Evolutionary conservation across 23 tunicate species (phyloP), one percentile per base, ranked within the genome.

Genomic region (Halocynthia aurantium): DNA sequence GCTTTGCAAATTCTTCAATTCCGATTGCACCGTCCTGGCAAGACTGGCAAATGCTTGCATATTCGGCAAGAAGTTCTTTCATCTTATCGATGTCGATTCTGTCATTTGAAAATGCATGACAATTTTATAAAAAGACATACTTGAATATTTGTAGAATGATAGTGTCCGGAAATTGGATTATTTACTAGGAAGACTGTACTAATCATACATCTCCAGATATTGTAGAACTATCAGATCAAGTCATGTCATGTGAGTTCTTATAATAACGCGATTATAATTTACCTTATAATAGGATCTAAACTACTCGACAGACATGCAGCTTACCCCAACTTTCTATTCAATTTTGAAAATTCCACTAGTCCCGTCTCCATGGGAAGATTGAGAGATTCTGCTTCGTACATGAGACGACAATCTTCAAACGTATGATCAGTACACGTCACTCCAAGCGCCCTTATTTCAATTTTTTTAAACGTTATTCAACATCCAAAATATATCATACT

Each of bases 311-410:
- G 44, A 31, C 72, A n/a, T 11, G 1, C 72, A 11, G 53, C 21
- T 74, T 44, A 74, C 78, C 83, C 88, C 6, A 92, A 61, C 56
- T 86, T 92, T 18, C 74, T 63, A 70, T 84, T 82, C n/a, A 92
- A 17, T 40, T 92, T 86, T 5, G 88, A 71, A 82, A 92, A 92
- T 54, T 86, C 98, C 67, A 92, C 74, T 5, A 86, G 80, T 40
- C 92, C 98, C 22, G 88, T 56, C 60, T 86, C 92, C 85, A 82
- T 79, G 49, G 98, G 98, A 15, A 92, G 72, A 58, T 82, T 79
- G 10, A 79, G 55, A 6, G 84, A 52, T 22, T 67, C 77, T 21
- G 98, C 98, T 8, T 86, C 76, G n/a, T 80, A 22, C 98, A 92
- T 86, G 10, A 92, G 63, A 20, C 84, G 72, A 31, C 98, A 80